Evolutionary conservation across 2,113 vertebrate genomes (phyloP).

Genomic region (Craseonycteris thonglongyai): DNA sequence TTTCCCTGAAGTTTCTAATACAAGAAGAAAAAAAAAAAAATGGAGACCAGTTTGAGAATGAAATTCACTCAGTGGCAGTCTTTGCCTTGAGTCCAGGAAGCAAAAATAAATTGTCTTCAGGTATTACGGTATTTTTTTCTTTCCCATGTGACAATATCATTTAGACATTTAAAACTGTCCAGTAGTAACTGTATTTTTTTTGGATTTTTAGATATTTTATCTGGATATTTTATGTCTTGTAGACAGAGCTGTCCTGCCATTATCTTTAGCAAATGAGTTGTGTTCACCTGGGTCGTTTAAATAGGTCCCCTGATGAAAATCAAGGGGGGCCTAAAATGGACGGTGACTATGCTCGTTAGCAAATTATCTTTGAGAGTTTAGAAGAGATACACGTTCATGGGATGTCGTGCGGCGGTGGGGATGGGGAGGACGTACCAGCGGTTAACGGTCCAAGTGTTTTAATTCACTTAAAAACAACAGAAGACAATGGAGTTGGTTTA

Average conservation of each 20-base stretch:
- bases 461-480: not conserved
- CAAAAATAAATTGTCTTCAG: not conserved
- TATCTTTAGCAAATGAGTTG: not conserved
- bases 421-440: accelerated
- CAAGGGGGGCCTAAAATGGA: not conserved
- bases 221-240: not conserved
- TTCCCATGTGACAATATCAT: not conserved
- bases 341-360: not conserved
- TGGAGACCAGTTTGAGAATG: not conserved
- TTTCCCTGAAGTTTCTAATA: not conserved
- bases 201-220: not conserved
- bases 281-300: not conserved
- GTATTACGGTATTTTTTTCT: not conserved
- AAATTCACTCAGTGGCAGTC: not conserved
- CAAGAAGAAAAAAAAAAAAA: not conserved
- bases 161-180: not conserved
- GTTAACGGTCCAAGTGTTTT: not conserved
- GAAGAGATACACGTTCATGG: not conserved
- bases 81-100: not conserved
- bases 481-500: slow-evolving; percentile 10
- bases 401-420: not conserved
- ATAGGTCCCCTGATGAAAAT: not conserved
- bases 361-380: not conserved
- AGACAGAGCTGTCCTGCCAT: not conserved
- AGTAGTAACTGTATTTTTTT: not conserved